Conservation (phyloP, 2,113 vertebrate genomes). For the Tachysurus fulvidraco region DNA sequence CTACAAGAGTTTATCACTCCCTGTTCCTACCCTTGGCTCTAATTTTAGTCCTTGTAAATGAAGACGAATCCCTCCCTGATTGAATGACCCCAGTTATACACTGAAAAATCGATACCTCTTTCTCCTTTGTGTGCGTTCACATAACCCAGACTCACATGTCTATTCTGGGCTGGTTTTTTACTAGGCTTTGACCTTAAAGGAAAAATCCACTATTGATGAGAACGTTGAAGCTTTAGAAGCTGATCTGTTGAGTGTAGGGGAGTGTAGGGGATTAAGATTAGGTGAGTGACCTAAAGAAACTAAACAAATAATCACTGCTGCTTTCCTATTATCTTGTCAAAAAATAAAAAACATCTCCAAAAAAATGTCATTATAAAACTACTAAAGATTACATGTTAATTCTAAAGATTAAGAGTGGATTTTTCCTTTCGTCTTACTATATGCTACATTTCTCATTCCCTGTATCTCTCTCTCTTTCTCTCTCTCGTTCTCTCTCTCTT, state of each 20-base stretch:
- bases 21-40: not conserved
- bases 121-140: slow-evolving; percentile 50
- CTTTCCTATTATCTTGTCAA: not conserved
- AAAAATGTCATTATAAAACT: not conserved
- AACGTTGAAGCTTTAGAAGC: not conserved
- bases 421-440: not conserved
- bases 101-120: slow-evolving; percentile 45
- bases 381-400: not conserved
- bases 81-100: slow-evolving; percentile 4
- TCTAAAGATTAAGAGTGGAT: not conserved
- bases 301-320: not conserved
- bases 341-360: not conserved
- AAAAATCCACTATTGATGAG: not conserved
- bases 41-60: not conserved
- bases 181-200: not conserved
- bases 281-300: not conserved
- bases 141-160: slow-evolving; percentile 6
- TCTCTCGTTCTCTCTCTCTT: slow-evolving; percentile 38
- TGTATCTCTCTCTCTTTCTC: not conserved
- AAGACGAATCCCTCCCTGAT: not conserved
- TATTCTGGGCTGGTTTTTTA: slow-evolving; percentile 6
- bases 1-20: slow-evolving; percentile 1
- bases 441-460: not conserved
- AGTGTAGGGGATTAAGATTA: not conserved
- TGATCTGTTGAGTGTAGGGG: not conserved